These are phyloP conservation scores for Moxostoma hubbsi DNA, from an alignment of 2,797 vertebrate genomes.

Conservation along the genomic window DNA sequence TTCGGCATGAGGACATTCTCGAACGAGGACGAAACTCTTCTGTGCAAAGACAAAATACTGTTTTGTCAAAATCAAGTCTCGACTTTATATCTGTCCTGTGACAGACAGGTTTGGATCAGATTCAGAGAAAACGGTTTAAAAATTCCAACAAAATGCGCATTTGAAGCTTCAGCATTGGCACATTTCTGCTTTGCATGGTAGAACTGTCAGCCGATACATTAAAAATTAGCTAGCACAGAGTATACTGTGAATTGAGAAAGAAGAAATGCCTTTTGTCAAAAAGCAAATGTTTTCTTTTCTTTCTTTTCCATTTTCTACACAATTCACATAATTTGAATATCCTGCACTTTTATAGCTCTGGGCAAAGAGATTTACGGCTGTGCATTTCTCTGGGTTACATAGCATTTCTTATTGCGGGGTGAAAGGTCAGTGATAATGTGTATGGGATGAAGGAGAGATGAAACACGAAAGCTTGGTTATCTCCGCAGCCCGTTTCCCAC, in stretches of 20 bases:
- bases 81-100: no score
- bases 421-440: conserved; percentile 53
- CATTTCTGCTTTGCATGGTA: no score
- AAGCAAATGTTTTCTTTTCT: not conserved
- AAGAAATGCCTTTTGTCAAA: not conserved
- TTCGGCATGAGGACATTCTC: not conserved
- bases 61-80: no score
- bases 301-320: conserved; percentile 3
- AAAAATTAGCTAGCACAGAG: no score
- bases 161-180: no score
- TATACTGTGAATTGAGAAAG: no score
- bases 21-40: not conserved
- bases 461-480: conserved; percentile 52
- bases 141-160: no score
- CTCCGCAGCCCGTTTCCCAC: conserved; percentile 55
- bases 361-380: conserved; percentile 23
- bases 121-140: no score
- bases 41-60: no score
- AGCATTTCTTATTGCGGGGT: conserved; percentile 42
- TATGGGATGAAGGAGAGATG: conserved; percentile 48
- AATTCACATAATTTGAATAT: conserved; percentile 8
- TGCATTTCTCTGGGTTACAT: conserved; percentile 38
- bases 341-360: conserved; percentile 32
- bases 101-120: no score
- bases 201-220: no score